Conservation (phyloP, 2,113 vertebrate genomes). For the Neolamprologus sp. region DNA sequence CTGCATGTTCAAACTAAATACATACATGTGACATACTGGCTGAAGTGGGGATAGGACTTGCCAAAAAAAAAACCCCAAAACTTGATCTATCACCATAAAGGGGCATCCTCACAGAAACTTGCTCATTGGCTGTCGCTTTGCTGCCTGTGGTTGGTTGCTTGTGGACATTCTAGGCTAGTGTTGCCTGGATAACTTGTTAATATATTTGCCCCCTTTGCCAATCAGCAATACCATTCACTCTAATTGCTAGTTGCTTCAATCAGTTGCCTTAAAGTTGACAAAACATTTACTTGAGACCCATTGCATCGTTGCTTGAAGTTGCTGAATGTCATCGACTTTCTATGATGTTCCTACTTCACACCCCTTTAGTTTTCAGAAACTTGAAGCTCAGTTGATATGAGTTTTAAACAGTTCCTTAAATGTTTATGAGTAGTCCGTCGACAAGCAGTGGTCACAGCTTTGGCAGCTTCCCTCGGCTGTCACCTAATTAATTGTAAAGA, state of each 20-base stretch:
- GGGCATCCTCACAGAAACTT: neutral
- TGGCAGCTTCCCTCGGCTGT: neutral
- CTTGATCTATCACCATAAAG: neutral
- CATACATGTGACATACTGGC: neutral
- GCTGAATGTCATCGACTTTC: neutral
- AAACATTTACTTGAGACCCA: neutral
- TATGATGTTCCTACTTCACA: neutral
- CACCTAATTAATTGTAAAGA: neutral
- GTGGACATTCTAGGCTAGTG: neutral
- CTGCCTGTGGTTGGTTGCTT: neutral
- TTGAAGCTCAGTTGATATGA: neutral
- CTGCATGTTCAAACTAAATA: neutral
- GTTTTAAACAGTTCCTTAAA: neutral
- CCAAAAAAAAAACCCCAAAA: rapidly evolving
- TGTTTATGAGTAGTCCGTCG: neutral
- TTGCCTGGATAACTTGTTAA: neutral
- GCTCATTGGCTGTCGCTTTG: neutral
- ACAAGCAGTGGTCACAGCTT: neutral
- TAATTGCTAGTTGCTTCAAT: neutral
- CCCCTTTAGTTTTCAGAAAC: neutral
- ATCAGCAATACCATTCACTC: neutral
- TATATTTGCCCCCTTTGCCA: neutral
- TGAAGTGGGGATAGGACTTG: neutral
- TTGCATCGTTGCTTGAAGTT: neutral
- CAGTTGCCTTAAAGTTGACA: neutral